These are phyloP conservation scores for Mastigias papua DNA, from an alignment of 30 jellyfish, hydroid and myxozoan species.

Conservation along the genomic window DNA sequence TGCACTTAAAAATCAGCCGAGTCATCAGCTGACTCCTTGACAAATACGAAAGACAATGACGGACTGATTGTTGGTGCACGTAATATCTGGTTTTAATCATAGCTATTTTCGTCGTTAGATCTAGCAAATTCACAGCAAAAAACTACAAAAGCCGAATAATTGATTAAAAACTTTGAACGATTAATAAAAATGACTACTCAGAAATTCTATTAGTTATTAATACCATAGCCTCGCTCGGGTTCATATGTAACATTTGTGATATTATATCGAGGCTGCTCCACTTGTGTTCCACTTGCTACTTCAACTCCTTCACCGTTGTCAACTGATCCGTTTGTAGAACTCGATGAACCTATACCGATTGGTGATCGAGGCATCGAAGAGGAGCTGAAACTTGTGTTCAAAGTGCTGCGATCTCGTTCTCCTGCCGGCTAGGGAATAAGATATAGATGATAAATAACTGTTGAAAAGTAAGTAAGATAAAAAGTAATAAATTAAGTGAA, in stretches of 20 bases:
- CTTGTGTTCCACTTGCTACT: constrained; percentile 15
- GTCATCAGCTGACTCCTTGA: no score
- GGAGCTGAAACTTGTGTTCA: constrained; percentile 30
- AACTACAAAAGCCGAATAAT: constrained; percentile 61
- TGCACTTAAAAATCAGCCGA: no score
- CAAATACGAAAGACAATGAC: no score
- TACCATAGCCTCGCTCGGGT: constrained; percentile 59
- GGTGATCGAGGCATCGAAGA: constrained; percentile 74
- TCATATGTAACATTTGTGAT: constrained; percentile 59
- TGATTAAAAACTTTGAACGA: constrained; percentile 37
- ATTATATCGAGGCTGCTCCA: constrained; percentile 55
- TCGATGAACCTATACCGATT: constrained; percentile 31
- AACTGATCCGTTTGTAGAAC: constrained; percentile 46
- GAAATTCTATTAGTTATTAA: constrained; percentile 30
- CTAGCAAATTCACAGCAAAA: constrained; percentile 11
- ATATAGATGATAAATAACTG: not conserved
- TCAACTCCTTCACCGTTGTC: constrained; percentile 55
- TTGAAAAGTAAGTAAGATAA: not conserved
- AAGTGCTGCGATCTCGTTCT: constrained; percentile 55
- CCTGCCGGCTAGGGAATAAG: constrained; percentile 59
- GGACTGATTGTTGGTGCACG: no score
- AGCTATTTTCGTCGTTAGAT: not conserved
- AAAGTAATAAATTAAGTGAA: no score
- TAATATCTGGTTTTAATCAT: not conserved
- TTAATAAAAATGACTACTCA: constrained; percentile 26